Evolutionary conservation across 1,140 invertebrate species (phyloP).

Genomic region (Rhopalosiphum maidis): DNA sequence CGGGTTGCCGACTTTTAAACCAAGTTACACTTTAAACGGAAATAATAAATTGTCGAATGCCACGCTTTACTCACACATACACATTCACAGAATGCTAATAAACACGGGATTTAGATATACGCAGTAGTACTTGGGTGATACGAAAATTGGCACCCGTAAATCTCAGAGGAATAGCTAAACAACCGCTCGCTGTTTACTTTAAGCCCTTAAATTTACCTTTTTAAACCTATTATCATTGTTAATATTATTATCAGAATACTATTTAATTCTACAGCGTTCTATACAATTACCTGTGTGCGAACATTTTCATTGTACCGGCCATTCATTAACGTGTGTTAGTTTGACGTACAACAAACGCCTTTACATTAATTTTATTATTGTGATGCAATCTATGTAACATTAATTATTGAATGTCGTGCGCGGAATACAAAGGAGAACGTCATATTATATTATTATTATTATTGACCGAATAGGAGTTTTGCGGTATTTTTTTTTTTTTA

Average conservation of each 20-base stretch:
- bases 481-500: background rate
- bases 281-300: background rate
- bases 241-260: too few relatives aligned
- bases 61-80: background rate
- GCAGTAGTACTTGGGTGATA: background rate
- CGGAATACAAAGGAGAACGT: background rate
- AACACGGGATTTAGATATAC: background rate
- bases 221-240: background rate
- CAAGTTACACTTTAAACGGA: background rate
- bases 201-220: background rate
- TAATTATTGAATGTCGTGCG: background rate
- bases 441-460: background rate
- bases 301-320: background rate
- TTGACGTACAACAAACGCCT: background rate
- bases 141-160: background rate
- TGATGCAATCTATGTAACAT: background rate
- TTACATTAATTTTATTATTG: background rate
- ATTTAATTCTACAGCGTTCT: background rate
- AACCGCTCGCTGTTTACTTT: background rate
- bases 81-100: background rate
- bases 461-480: background rate
- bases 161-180: background rate
- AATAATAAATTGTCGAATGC: background rate
- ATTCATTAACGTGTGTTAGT: background rate
- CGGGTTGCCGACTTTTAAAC: background rate